These are phyloP conservation scores for Ceramica pisi DNA, from an alignment of 2,888 invertebrate genomes.

Conservation along the genomic window DNA sequence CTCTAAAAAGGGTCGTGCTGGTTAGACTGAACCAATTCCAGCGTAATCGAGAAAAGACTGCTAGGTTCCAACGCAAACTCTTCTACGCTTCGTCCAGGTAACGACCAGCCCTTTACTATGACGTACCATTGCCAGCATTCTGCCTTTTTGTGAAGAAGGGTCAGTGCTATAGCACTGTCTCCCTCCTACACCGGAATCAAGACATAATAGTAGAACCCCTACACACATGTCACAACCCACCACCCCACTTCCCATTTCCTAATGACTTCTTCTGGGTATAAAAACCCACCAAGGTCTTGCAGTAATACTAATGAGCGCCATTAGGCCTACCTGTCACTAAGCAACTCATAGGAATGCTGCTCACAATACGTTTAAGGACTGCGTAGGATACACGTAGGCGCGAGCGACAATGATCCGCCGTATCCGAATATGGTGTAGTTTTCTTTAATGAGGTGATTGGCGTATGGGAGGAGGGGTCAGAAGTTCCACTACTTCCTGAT, in stretches of 20 bases:
- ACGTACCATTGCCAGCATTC: no score
- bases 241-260: slow-evolving; percentile 38
- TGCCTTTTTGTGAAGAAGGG: no score
- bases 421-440: slow-evolving; percentile 58
- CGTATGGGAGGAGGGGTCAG: background rate
- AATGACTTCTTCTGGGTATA: slow-evolving; percentile 11
- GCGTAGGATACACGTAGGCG: slow-evolving; percentile 65
- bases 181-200: no score
- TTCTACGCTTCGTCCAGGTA: no score
- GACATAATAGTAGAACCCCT: background rate
- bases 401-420: slow-evolving; percentile 59
- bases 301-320: slow-evolving; percentile 44
- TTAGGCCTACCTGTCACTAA: slow-evolving; percentile 57
- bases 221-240: background rate
- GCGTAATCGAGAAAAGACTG: no score
- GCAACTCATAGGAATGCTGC: slow-evolving; percentile 57
- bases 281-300: slow-evolving; percentile 40
- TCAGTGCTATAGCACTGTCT: no score
- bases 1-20: no score
- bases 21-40: no score
- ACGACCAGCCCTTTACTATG: no score
- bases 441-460: slow-evolving; percentile 51
- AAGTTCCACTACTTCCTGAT: slow-evolving; percentile 18
- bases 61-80: no score
- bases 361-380: slow-evolving; percentile 55